Conservation (phyloP, 2,797 vertebrate species). For the Mormyrus hasselquistii region DNA sequence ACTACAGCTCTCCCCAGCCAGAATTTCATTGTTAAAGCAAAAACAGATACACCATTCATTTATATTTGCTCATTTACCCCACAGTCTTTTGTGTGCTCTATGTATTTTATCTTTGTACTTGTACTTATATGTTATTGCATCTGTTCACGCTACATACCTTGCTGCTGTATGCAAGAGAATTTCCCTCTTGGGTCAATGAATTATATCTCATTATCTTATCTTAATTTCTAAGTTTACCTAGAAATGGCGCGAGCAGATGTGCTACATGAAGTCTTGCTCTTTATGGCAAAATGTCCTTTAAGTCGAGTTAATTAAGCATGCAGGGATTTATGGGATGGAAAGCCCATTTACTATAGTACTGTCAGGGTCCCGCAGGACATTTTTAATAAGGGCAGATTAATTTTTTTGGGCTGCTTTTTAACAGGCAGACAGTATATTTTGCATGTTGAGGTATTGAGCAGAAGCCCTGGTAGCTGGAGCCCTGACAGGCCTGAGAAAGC, state of each 20-base stretch:
- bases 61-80: not conserved
- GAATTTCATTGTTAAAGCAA: not conserved
- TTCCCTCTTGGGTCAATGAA: not conserved
- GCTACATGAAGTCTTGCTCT: not conserved
- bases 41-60: not conserved
- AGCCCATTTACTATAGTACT: not conserved
- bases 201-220: not conserved
- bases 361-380: not conserved
- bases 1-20: not conserved
- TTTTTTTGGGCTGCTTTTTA: conserved; percentile 2
- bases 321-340: not conserved
- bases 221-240: not conserved
- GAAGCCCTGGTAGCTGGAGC: conserved; percentile 91
- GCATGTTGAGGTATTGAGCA: conserved; percentile 75
- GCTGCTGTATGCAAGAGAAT: not conserved
- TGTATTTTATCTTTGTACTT: not conserved
- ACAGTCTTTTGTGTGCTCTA: not conserved
- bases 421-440: conserved; percentile 31
- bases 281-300: not conserved
- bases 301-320: not conserved
- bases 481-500: conserved; percentile 86
- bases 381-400: not conserved
- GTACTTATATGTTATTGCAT: not conserved
- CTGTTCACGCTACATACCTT: not conserved
- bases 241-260: not conserved